Base-by-base conservation (phyloP, 1,140 invertebrate species). In the Caenorhabditis brenneri region DNA sequence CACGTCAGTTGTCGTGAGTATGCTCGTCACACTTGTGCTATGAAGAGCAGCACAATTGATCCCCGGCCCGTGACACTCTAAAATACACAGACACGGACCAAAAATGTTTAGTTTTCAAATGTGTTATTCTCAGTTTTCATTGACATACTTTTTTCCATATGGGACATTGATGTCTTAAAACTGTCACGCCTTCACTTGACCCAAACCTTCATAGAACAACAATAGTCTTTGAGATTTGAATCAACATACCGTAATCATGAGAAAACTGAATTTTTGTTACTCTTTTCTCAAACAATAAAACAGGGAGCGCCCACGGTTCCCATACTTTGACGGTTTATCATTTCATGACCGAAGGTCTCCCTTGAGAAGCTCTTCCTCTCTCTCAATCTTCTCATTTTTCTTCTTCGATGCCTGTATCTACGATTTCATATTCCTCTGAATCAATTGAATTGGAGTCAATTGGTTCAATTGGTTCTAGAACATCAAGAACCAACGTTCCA, bases 61-160 rank as follows among this genome's bases (percentile, higher is more conserved):
- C 65, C 65, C 65, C 22, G 24, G 65, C 65, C 65, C 65, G 36
- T 74, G 65, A 42, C 36, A 24, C 36, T 74, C n/a, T 46, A 46
- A 74, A 24, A 74, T 46, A 74, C 65, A 74, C 9, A 74, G 36
- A 46, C 16, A 24, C 36, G 65, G 65, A 27, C 65, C 65, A 74
- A 74, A 74, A 74, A 46, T 74, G 65, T 74, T 74, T 74, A 74
- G 65, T 42, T 74, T 74, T 74, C 33, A 10, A 46, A 42, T 74
- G 22, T 65, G 4, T 27, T 65, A 27, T 42, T 33, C 9, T 65
- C 16, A 65, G 16, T 58, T 27, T 58, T 65, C n/a, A 9, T 36
- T 7, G 33, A 4, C 24, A 36, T 74, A 6, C 19, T 42, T 31
- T 24, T 42, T 74, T 10, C n/a, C n/a, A n/a, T n/a, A n/a, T n/a